Percentiles rank a stretch among this genome's conserved stretches.
phyloP scores from a whole-genome alignment of 2,888 invertebrate species.

The Trichacis sp. region DNA sequence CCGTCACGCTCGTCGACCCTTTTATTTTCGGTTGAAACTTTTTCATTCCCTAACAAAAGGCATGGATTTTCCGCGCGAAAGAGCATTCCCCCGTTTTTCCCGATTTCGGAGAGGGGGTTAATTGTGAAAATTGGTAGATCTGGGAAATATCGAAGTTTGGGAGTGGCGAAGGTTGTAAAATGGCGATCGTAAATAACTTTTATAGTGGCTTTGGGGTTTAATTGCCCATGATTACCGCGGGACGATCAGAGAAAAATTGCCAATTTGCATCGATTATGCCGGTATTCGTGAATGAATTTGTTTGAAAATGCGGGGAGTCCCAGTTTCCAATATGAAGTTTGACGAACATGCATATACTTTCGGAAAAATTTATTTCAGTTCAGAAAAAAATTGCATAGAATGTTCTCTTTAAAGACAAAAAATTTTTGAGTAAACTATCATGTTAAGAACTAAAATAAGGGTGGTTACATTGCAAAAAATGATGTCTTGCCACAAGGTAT shows the following conservation, averaged over 20 bases:
- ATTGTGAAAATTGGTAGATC: constrained; percentile 18
- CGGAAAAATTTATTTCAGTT: no score
- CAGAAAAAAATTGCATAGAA: no score
- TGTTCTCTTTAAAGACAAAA: no score
- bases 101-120: neutral
- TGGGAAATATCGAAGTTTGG: constrained; percentile 44
- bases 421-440: no score
- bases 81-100: neutral
- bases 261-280: constrained; percentile 50
- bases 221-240: constrained; percentile 63
- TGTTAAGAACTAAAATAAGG: no score
- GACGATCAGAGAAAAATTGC: constrained; percentile 47
- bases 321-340: no score
- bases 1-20: constrained; percentile 44
- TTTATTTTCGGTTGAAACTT: constrained; percentile 23
- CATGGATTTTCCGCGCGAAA: neutral
- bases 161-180: constrained; percentile 56
- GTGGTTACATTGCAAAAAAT: no score
- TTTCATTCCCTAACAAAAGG: constrained; percentile 14
- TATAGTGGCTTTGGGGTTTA: constrained; percentile 56
- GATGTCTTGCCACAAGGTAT: no score
- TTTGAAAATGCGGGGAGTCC: no score
- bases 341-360: no score
- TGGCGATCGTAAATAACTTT: constrained; percentile 64
- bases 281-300: constrained; percentile 46